Conservation (phyloP, 2,888 invertebrate species). For the Cantharis lateralis region DNA sequence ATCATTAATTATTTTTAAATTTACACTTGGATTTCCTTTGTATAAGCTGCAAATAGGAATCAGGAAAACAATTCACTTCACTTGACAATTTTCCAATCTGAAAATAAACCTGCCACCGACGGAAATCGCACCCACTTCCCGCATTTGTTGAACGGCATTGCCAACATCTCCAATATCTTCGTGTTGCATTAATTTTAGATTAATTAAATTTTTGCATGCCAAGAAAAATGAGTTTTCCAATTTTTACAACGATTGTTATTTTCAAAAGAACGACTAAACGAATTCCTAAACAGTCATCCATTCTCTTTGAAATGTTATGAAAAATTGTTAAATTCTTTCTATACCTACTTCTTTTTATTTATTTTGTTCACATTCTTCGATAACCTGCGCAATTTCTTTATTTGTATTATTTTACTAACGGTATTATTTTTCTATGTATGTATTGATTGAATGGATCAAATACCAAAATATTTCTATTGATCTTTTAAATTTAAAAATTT, state of each 20-base stretch:
- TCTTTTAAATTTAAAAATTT: too few species aligned
- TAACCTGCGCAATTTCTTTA: neutral
- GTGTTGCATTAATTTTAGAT: neutral
- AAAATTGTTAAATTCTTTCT: neutral
- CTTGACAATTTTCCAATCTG: neutral
- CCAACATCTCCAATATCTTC: neutral
- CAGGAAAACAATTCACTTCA: neutral
- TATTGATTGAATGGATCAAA: neutral
- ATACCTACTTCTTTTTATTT: neutral
- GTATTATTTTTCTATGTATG: neutral
- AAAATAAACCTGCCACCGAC: neutral
- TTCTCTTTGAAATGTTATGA: neutral
- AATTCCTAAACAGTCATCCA: neutral
- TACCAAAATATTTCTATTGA: neutral
- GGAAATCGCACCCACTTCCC: neutral
- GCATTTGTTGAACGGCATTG: neutral
- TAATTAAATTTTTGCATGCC: neutral
- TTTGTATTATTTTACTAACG: neutral
- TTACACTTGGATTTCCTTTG: neutral
- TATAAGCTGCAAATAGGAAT: neutral
- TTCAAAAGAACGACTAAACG: neutral
- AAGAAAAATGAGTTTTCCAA: neutral
- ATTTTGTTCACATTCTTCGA: neutral
- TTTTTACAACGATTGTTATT: neutral
- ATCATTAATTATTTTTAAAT: constrained; percentile 10